These are phyloP conservation scores for Thinocorus orbignyianus DNA, from an alignment of 2,113 vertebrate genomes.

Conservation along the genomic window DNA sequence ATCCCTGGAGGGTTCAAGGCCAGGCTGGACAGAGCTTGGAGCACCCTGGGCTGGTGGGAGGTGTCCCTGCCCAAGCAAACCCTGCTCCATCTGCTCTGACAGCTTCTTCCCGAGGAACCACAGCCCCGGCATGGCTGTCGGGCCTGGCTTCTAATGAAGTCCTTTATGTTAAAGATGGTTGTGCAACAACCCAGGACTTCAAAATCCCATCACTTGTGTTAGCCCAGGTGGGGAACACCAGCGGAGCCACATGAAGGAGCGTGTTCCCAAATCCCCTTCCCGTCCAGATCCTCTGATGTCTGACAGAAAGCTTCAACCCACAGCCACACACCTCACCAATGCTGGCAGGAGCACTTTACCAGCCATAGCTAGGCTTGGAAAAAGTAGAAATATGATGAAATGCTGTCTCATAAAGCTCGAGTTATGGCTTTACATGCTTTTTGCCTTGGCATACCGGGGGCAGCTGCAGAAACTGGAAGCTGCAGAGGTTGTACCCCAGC, in stretches of 20 bases:
- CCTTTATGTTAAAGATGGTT: background rate
- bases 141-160: fast-evolving
- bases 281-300: background rate
- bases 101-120: background rate
- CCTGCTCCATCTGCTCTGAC: background rate
- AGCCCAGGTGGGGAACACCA: background rate
- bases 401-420: background rate
- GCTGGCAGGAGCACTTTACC: fast-evolving
- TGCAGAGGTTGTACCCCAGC: background rate
- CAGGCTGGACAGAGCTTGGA: too few species aligned
- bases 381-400: background rate
- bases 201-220: fast-evolving
- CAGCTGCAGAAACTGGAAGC: fast-evolving
- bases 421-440: background rate
- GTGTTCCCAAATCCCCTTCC: background rate
- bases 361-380: background rate
- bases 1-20: too few species aligned
- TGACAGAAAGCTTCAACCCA: fast-evolving
- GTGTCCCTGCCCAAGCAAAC: too few species aligned
- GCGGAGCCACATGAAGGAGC: background rate
- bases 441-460: fast-evolving
- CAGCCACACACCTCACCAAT: fast-evolving
- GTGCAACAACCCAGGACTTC: background rate
- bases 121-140: fast-evolving
- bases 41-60: too few species aligned